Percentiles rank a stretch among this genome's conserved stretches.
Evolutionary conservation across 2,113 vertebrate genomes (phyloP).

Genomic region (Syngnathus scovelli): DNA sequence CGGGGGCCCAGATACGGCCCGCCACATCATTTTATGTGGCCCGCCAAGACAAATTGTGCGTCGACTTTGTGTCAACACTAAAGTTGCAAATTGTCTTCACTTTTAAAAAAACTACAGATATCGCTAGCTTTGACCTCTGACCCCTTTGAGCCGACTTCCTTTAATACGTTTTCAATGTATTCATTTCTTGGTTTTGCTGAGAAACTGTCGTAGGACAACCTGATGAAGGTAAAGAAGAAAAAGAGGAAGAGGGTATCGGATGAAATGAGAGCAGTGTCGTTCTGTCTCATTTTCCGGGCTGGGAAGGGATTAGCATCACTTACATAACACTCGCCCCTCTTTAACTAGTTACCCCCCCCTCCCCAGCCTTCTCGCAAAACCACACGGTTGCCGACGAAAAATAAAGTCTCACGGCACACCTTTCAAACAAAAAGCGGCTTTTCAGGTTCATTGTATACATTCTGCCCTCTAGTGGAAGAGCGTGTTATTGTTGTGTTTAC

Average conservation of each 20-base stretch:
- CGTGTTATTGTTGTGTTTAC: not conserved
- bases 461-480: not conserved
- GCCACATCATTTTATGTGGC: too few species aligned
- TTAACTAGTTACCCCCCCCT: constrained; percentile 28
- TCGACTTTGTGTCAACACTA: too few species aligned
- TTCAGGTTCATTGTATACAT: not conserved
- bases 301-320: constrained; percentile 62
- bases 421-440: not conserved
- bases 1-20: too few species aligned
- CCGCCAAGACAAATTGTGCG: too few species aligned
- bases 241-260: constrained; percentile 18
- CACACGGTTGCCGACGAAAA: constrained; percentile 16
- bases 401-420: not conserved
- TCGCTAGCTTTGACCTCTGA: too few species aligned
- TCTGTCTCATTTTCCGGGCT: constrained; percentile 49
- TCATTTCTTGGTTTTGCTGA: not conserved
- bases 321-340: constrained; percentile 50
- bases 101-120: too few species aligned
- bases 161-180: not conserved
- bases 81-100: too few species aligned
- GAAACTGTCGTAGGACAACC: constrained; percentile 39
- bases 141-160: too few species aligned
- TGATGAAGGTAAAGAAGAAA: constrained; percentile 29
- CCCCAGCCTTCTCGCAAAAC: constrained; percentile 4
- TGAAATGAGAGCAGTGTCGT: constrained; percentile 57